Evolutionary conservation across 2,888 invertebrate species (phyloP), one percentile per base, ranked within the genome.

Genomic region (Drosophila mimetica): DNA sequence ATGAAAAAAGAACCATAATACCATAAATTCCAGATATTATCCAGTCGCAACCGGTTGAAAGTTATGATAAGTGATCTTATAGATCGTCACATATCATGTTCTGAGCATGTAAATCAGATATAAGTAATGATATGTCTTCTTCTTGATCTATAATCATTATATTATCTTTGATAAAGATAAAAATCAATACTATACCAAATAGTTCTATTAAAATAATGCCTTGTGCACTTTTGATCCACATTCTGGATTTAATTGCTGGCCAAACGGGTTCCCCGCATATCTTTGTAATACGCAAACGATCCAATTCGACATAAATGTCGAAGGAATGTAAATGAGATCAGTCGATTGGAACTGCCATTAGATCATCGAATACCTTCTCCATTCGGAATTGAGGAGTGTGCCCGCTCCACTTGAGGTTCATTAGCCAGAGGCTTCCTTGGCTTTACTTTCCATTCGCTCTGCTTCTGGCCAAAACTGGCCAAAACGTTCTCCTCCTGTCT

Each of bases 351-450:
- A n/a, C 42, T 44, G 42, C 22, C 54, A 64, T 64, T 66, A 66
- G 64, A 66, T 66, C 67, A 67, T 64, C 54, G 42, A 50, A 14
- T 34, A 32, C 25, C 18, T 34, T 48, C 39, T 47, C 22, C 39
- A 51, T 25, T 65, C 39, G 34, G 11, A 11, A 11, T 66, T 9
- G 64, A 32, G 52, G 41, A 36, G 34, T 53, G 67, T 53, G 67
- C 64, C 54, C 67, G 67, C 64, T 67, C 67, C 67, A 64, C 22
- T 53, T 64, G 52, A 64, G 32, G 73, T 70, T 70, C 69, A 70
- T 72, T 70, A 72, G 65, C 71, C 71, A 52, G 14, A 41, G 39
- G 54, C 67, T 36, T 64, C 67, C 64, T 25, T 25, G 25, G 25
- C 25, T 67, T 66, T 44, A 53, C 60, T 63, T 61, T 61, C 60